phyloP scores from a whole-genome alignment of 2,113 vertebrate genomes.

The Nyctibius bracteatus region DNA sequence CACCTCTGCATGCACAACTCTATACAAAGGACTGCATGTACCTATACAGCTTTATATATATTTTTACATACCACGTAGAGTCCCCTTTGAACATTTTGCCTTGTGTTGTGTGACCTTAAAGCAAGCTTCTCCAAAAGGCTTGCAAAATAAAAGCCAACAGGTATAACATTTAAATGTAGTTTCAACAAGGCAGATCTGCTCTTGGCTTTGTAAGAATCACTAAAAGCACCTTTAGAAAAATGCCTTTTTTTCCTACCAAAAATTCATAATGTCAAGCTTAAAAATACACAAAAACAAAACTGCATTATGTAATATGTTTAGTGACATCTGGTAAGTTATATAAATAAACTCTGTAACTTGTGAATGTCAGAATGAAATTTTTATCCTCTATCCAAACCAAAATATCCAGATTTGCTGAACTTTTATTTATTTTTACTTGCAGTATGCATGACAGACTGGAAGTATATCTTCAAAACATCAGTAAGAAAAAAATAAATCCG shows the following conservation, averaged over 20 bases:
- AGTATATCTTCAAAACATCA: constrained; percentile 77
- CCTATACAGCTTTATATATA: neutral
- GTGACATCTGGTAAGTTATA: neutral
- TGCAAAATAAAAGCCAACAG: neutral
- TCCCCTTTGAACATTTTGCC: neutral
- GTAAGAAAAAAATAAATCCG: constrained; percentile 90
- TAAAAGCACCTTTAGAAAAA: constrained; percentile 57
- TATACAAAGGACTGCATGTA: neutral
- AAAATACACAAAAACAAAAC: neutral
- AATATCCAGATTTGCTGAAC: constrained; percentile 68
- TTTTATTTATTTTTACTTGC: constrained; percentile 84
- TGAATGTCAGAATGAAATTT: constrained; percentile 16
- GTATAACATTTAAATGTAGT: neutral
- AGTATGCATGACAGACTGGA: constrained; percentile 90
- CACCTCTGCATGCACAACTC: neutral
- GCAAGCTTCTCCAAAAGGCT: neutral
- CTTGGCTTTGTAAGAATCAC: neutral
- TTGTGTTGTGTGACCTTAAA: neutral
- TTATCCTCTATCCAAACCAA: constrained; percentile 37
- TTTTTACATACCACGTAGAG: neutral
- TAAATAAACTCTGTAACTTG: neutral
- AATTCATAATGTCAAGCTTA: neutral
- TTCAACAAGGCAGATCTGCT: neutral
- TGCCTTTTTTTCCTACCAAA: constrained; percentile 36
- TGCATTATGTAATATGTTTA: neutral